Evolutionary conservation across 53 echinoderm and acorn worm genomes (phyloP).

Genomic region (Arbacia lixula): DNA sequence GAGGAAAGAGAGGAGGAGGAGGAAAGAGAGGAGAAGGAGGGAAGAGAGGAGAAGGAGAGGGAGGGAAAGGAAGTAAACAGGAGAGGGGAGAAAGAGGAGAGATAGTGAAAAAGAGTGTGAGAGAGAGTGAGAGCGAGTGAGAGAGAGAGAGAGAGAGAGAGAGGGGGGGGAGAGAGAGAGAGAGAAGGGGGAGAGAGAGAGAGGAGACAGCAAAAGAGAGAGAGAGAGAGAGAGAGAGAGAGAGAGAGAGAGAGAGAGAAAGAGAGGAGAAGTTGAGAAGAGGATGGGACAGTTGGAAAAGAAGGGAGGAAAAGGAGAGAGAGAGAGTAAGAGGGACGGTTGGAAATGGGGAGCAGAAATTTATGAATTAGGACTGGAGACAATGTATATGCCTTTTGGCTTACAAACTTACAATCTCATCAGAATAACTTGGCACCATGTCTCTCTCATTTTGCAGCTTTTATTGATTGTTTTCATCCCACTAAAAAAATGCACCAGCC

Average conservation of each 20-base stretch:
- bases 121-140: background rate
- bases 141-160: background rate
- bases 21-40: conserved; percentile 1
- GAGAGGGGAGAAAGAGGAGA: background rate
- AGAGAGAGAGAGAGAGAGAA: background rate
- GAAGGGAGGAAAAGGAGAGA: too few relatives aligned
- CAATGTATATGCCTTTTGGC: too few relatives aligned
- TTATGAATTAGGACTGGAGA: too few relatives aligned
- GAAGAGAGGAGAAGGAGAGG: background rate
- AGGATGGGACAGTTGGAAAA: background rate
- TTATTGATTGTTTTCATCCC: too few relatives aligned
- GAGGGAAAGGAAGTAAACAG: background rate
- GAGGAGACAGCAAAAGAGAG: background rate
- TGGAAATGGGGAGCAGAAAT: background rate
- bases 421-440: too few relatives aligned
- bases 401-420: too few relatives aligned
- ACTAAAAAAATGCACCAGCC: too few relatives aligned
- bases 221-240: background rate
- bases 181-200: background rate
- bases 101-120: background rate
- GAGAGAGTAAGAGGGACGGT: background rate
- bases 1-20: background rate
- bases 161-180: background rate
- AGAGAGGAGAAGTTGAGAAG: background rate
- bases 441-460: too few relatives aligned